Percentiles rank a stretch among this genome's conserved stretches.
phyloP scores from a whole-genome alignment of 2,113 vertebrate species.

The Helogale parvula region DNA sequence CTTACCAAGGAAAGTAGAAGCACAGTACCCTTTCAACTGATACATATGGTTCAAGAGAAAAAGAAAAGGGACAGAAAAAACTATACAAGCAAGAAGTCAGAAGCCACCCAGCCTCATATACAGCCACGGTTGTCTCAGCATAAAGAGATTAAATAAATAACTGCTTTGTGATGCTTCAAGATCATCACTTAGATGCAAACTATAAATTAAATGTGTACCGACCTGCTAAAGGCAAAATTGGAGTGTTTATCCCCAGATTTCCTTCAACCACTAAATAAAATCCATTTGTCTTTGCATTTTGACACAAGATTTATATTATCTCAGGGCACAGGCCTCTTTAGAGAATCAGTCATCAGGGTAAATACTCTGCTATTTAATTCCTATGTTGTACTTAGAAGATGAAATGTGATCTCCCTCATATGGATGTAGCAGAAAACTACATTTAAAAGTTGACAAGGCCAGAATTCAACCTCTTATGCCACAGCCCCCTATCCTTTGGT shows the following conservation, averaged over 20 bases:
- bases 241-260: background rate
- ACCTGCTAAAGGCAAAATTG: background rate
- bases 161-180: background rate
- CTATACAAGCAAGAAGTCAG: background rate
- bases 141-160: constrained; percentile 2
- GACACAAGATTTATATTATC: background rate
- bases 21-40: background rate
- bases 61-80: background rate
- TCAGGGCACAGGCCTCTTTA: background rate
- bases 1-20: constrained; percentile 1
- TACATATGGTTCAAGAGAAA: background rate
- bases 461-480: background rate
- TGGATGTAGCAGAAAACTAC: background rate
- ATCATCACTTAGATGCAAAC: background rate
- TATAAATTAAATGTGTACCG: background rate
- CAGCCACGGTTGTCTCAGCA: background rate
- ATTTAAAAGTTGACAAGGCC: constrained; percentile 25
- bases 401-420: background rate
- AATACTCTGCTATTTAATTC: background rate
- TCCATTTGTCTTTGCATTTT: background rate
- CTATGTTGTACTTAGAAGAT: background rate
- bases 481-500: background rate
- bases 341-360: background rate
- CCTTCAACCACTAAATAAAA: background rate
- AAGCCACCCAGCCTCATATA: background rate